These are phyloP conservation scores for Pherbina coryleti DNA, from an alignment of 2,888 invertebrate species.

Conservation along the genomic window DNA sequence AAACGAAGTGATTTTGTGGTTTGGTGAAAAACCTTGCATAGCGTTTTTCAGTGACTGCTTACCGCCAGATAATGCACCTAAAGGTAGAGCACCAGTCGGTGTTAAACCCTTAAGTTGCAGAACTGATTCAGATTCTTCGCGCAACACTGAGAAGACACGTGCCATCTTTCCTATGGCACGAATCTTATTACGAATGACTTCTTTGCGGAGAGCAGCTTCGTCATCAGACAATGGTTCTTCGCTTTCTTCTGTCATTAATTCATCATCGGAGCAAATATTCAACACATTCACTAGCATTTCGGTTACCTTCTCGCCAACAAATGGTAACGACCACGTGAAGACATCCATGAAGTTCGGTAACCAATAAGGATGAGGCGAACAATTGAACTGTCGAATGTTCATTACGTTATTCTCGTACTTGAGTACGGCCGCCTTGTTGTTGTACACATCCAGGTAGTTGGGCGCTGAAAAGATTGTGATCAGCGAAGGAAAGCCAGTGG, in stretches of 20 bases:
- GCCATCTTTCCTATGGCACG: conserved; percentile 99
- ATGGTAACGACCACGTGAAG: conserved; percentile 99
- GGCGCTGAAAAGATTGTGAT: conserved; percentile 99
- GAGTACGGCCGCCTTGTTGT: conserved; percentile 99
- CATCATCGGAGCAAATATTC: conserved; percentile 99
- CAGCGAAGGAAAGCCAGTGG: conserved; percentile 99
- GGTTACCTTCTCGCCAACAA: conserved; percentile 99
- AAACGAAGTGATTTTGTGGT: conserved; percentile 98
- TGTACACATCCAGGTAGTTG: conserved; percentile 99
- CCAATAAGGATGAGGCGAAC: conserved; percentile 99
- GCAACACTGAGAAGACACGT: conserved; percentile 97
- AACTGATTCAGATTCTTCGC: conserved; percentile 99
- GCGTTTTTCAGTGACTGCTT: conserved; percentile 96
- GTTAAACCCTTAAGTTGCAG: conserved; percentile 98
- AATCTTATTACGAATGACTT: conserved; percentile 99
- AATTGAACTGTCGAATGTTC: conserved; percentile 99
- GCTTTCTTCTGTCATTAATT: conserved; percentile 96
- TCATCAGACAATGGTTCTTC: conserved; percentile 75
- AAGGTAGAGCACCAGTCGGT: conserved; percentile 95
- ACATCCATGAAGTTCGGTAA: conserved; percentile 99
- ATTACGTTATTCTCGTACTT: conserved; percentile 99
- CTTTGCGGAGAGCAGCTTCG: conserved; percentile 95
- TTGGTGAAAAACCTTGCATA: conserved; percentile 95
- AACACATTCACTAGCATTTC: conserved; percentile 99
- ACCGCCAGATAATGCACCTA: conserved; percentile 96